Evolutionary conservation across 2,888 invertebrate species (phyloP), one percentile per base, ranked within the genome.

Genomic region (Netelia melanura): DNA sequence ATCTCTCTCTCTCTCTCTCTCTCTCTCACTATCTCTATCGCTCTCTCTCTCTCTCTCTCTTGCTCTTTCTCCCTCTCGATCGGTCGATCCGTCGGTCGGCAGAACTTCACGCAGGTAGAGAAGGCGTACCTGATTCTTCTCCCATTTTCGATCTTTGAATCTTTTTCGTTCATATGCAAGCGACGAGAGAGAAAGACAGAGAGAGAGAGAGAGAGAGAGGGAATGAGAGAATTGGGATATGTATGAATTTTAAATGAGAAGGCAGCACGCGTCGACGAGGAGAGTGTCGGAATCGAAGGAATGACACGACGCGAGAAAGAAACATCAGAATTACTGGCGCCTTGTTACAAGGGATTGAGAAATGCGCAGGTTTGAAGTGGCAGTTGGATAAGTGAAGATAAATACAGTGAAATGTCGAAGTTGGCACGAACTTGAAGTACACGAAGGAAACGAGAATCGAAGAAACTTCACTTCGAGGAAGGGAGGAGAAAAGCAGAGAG

Each of bases 401-500:
- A 30, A 30, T 30, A 30, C 30, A 0, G 30, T 30, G 30, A 30
- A 30, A 30, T 30, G 30, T 5, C 5, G 5, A 30, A 30, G 30
- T 30, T 5, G 30, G 30, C 30, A 30, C 30, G 30, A 30, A 5
- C 30, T 5, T 30, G 3, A 30, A 30, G 0, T 30, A 5, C 5
- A 30, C 30, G 30, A 30, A 43, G 23, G 56, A 62, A 48, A 14
- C 10, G 48, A 58, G 17, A 21, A 8, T 17, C 3, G 44, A 25
- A 76, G 67, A 76, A 67, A 58, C 56, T 68, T 52, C 75, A 70
- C 65, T 21, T 76, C 38, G 52, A 67, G 43, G 38, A 68, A 38
- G 9, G 52, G 58, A 43, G 44, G 67, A 81, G 78, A 21, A 56
- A 17, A 38, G 83, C 82, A 81, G 83, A 81, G 85, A 86, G 87